phyloP scores from a whole-genome alignment of 2,797 vertebrate genomes.

The Naso thynnoides region DNA sequence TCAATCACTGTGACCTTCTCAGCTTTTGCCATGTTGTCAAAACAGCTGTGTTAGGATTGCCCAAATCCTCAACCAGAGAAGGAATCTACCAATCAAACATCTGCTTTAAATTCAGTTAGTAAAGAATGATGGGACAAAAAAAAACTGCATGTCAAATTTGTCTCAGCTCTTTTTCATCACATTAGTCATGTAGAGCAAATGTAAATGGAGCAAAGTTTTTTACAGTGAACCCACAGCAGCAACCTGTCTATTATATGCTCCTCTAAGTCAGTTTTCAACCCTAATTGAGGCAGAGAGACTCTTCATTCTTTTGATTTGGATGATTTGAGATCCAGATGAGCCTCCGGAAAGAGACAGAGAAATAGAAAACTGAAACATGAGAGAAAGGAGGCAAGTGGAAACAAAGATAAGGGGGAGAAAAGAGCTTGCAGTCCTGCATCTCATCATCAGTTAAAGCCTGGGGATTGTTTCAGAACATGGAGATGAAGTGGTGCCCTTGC shows the following conservation, averaged over 20 bases:
- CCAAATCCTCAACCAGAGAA: conserved; percentile 28
- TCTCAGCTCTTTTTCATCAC: conserved; percentile 24
- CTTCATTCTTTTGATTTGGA: conserved; percentile 50
- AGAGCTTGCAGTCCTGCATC: conserved; percentile 13
- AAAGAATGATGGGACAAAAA: not conserved
- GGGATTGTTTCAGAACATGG: conserved; percentile 27
- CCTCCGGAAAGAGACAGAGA: conserved; percentile 19
- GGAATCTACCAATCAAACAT: conserved; percentile 40
- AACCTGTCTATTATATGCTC: conserved; percentile 28
- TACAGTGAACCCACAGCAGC: conserved; percentile 11
- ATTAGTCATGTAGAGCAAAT: conserved; percentile 28
- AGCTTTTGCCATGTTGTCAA: conserved; percentile 27
- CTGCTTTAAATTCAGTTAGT: conserved; percentile 5
- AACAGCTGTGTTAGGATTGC: conserved; percentile 32
- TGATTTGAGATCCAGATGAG: conserved; percentile 44
- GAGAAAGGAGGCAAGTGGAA: conserved; percentile 13
- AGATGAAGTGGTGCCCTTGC: conserved; percentile 27
- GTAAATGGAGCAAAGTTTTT: conserved; percentile 14
- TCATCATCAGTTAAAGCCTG: conserved; percentile 36
- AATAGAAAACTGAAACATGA: conserved; percentile 22
- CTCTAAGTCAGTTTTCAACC: conserved; percentile 28
- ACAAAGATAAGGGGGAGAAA: conserved; percentile 21
- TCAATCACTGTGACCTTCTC: conserved; percentile 28
- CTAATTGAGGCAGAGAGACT: conserved; percentile 48
- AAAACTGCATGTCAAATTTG: conserved; percentile 37